These are phyloP conservation scores for Dromococcyx pavoninus DNA, from an alignment of 2,797 vertebrate genomes.

Conservation along the genomic window DNA sequence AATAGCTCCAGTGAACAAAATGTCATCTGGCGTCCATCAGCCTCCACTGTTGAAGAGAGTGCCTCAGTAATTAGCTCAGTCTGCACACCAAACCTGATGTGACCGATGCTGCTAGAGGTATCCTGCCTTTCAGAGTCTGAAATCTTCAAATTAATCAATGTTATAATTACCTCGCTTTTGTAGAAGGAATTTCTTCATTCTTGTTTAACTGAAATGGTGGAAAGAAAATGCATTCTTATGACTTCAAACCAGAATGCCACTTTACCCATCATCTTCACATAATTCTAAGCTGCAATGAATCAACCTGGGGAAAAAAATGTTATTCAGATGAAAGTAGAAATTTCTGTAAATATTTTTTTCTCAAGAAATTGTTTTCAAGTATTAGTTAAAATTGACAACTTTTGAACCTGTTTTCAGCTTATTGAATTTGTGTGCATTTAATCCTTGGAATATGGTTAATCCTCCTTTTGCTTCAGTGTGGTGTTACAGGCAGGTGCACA, in stretches of 20 bases:
- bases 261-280: background rate
- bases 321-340: background rate
- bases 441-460: background rate
- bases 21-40: background rate
- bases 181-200: background rate
- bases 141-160: background rate
- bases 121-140: background rate
- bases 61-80: background rate
- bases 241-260: background rate
- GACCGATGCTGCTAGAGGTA: background rate
- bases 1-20: background rate
- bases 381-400: background rate
- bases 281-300: background rate
- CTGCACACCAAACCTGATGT: background rate
- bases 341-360: background rate
- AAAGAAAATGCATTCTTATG: background rate
- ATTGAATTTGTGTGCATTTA: background rate
- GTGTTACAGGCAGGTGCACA: background rate
- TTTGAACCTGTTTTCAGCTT: background rate
- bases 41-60: background rate
- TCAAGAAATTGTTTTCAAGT: background rate
- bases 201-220: background rate
- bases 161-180: background rate
- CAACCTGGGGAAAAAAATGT: background rate
- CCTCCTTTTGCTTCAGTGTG: background rate